Percentiles rank a stretch among this genome's conserved stretches.
Conservation (phyloP, 2,888 invertebrate species). For the Lymantria dispar region DNA sequence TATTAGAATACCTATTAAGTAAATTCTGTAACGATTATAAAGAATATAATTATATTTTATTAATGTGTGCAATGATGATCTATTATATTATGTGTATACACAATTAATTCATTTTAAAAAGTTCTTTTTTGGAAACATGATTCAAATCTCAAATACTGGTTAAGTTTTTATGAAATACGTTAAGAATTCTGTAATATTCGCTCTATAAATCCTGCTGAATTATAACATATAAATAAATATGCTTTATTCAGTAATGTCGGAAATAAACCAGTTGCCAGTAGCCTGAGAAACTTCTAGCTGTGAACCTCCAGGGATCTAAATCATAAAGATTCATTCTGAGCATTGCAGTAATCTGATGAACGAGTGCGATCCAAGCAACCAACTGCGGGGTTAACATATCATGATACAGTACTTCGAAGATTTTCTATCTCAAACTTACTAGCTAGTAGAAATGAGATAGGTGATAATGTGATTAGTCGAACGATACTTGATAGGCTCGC, state of each 20-base stretch:
- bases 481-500: constrained; percentile 57
- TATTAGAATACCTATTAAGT: too few species aligned
- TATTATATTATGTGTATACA: too few species aligned
- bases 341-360: constrained; percentile 61
- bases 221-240: constrained; percentile 69
- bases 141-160: too few species aligned
- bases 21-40: too few species aligned
- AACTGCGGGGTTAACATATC: constrained; percentile 41
- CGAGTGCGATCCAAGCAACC: constrained; percentile 46
- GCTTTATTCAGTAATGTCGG: constrained; percentile 72
- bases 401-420: constrained; percentile 41
- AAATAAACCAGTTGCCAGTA: constrained; percentile 68
- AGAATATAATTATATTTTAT: too few species aligned
- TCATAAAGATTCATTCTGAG: constrained; percentile 71
- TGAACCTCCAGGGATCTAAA: constrained; percentile 60
- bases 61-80: too few species aligned
- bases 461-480: constrained; percentile 53
- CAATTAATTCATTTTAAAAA: too few species aligned
- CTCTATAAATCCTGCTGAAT: constrained; percentile 34
- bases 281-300: constrained; percentile 70
- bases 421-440: constrained; percentile 44
- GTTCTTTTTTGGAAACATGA: too few species aligned
- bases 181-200: too few species aligned
- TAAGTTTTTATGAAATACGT: too few species aligned
- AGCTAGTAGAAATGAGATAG: constrained; percentile 49